These are phyloP conservation scores for Dysdera silvatica DNA, from an alignment of 1,140 invertebrate genomes.

Conservation along the genomic window DNA sequence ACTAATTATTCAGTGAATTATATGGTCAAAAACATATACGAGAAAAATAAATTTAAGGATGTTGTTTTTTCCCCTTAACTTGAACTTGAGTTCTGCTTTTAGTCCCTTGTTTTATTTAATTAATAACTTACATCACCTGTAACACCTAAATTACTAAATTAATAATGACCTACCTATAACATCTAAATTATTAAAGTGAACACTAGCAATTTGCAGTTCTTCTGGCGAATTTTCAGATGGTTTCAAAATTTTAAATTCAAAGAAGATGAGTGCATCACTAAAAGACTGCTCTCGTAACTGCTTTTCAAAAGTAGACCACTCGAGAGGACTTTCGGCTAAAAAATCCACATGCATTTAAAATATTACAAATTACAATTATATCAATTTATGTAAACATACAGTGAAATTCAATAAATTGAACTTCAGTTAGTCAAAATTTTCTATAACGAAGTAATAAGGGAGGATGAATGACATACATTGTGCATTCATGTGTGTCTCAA, in stretches of 20 bases:
- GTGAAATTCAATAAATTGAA: too few relatives aligned
- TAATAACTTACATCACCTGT: not conserved
- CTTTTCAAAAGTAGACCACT: too few relatives aligned
- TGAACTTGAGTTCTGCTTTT: not conserved
- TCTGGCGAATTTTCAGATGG: constrained; percentile 47
- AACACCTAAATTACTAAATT: not conserved
- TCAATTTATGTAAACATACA: too few relatives aligned
- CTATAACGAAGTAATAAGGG: too few relatives aligned
- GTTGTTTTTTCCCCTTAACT: too few relatives aligned
- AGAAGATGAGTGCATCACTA: not conserved
- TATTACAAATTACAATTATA: too few relatives aligned
- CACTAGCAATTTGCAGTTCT: constrained; percentile 65
- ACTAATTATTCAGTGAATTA: not conserved
- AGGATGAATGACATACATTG: too few relatives aligned
- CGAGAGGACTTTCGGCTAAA: too few relatives aligned
- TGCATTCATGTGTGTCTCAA: too few relatives aligned
- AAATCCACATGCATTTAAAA: too few relatives aligned
- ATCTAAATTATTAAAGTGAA: constrained; percentile 89
- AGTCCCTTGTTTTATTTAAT: not conserved
- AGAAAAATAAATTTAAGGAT: not conserved
- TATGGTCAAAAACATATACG: not conserved
- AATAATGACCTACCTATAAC: constrained; percentile 54
- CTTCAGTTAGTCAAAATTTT: too few relatives aligned
- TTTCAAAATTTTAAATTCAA: not conserved
- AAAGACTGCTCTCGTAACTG: too few relatives aligned